phyloP scores from a whole-genome alignment of 2,888 invertebrate genomes.

The Vandiemenella viatica region DNA sequence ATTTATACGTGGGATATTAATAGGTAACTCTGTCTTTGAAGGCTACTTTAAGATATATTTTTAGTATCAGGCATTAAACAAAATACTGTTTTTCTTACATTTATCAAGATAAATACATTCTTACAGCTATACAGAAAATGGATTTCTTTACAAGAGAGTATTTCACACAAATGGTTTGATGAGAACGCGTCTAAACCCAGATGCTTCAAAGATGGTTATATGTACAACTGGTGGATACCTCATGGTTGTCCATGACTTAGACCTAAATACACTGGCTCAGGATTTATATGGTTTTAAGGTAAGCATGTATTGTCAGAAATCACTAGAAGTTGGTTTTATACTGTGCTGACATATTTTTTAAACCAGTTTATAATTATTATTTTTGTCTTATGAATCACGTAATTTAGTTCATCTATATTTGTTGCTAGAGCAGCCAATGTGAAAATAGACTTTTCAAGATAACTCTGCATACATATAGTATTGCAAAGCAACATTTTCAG shows the following conservation, averaged over 20 bases:
- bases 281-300: constrained; percentile 79
- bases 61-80: neutral
- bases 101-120: neutral
- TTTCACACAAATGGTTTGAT: constrained; percentile 76
- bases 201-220: constrained; percentile 74
- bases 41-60: constrained; percentile 1
- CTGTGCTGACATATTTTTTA: no score
- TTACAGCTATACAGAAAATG: constrained; percentile 50
- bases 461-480: no score
- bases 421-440: no score
- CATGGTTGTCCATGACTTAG: constrained; percentile 76
- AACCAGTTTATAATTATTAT: no score
- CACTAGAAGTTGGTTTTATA: no score
- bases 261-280: constrained; percentile 58
- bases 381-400: no score
- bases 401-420: no score
- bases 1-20: constrained; percentile 92
- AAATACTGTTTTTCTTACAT: neutral
- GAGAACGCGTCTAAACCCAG: constrained; percentile 76
- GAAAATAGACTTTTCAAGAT: no score
- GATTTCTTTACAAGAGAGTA: constrained; percentile 60
- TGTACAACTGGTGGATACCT: constrained; percentile 83
- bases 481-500: no score
- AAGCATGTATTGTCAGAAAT: no score
- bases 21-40: constrained; percentile 33